A percentile compares a stretch with the other conserved stretches of the same genome.
phyloP scores from a whole-genome alignment of 2,888 invertebrate genomes.

The Lathronympha strigana region DNA sequence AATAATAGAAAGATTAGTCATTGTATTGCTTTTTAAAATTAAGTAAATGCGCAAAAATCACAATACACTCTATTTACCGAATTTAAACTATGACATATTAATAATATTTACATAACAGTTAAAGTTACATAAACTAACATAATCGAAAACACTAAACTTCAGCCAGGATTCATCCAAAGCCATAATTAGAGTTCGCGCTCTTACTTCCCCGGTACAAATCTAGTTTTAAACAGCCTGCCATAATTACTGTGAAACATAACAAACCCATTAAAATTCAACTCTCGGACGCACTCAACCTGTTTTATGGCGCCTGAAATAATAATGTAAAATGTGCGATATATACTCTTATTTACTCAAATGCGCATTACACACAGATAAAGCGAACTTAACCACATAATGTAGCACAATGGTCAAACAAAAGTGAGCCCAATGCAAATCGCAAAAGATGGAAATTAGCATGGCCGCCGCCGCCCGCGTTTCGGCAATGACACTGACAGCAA shows the following conservation, averaged over 20 bases:
- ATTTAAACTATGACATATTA: too few species aligned
- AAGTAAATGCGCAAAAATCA: too few species aligned
- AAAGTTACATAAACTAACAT: background rate
- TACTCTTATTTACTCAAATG: conserved; percentile 41
- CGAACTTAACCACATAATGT: conserved; percentile 37
- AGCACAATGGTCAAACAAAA: conserved; percentile 56
- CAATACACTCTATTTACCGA: too few species aligned
- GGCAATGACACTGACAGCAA: conserved; percentile 84
- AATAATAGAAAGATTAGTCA: too few species aligned
- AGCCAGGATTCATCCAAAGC: background rate
- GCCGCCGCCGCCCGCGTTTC: conserved; percentile 64
- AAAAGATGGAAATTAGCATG: conserved; percentile 71
- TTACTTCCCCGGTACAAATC: conserved; percentile 18
- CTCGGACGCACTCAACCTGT: conserved; percentile 25
- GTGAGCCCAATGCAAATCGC: conserved; percentile 57
- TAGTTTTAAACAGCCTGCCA: conserved; percentile 20
- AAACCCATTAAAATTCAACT: conserved; percentile 39
- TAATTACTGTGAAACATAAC: conserved; percentile 36
- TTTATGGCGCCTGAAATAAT: conserved; percentile 39
- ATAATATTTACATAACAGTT: background rate
- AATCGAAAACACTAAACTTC: background rate
- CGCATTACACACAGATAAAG: conserved; percentile 38
- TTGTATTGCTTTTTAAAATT: too few species aligned
- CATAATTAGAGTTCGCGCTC: conserved; percentile 18
- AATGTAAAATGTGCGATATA: conserved; percentile 35